Percentiles rank a stretch among this genome's conserved stretches.
Conservation (phyloP, 2,797 vertebrate species). For the Sitta carolinensis region DNA sequence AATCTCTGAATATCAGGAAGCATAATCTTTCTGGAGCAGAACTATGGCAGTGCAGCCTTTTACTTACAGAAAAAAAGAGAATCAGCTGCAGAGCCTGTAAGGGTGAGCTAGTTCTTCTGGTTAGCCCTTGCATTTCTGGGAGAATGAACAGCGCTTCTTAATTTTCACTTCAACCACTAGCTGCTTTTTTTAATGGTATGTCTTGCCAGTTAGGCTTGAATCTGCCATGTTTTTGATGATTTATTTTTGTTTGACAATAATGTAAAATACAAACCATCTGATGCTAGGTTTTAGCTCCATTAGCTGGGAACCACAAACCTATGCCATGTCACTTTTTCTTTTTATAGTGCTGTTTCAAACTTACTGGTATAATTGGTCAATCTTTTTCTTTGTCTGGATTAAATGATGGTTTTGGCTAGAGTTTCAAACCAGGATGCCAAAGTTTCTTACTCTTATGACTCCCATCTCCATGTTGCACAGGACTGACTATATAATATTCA, state of each 20-base stretch:
- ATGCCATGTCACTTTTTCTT: conserved; percentile 48
- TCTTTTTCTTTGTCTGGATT: conserved; percentile 61
- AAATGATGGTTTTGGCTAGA: conserved; percentile 57
- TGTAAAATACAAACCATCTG: conserved; percentile 52
- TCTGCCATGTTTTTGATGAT: conserved; percentile 68
- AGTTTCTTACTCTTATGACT: conserved; percentile 58
- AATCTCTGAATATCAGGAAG: conserved; percentile 21
- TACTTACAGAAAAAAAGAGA: background rate
- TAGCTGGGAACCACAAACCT: conserved; percentile 42
- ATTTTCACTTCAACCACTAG: conserved; percentile 56
- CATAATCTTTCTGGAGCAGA: conserved; percentile 15
- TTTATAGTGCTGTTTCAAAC: conserved; percentile 59
- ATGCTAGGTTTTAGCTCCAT: conserved; percentile 32
- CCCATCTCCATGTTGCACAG: background rate
- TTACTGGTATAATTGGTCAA: conserved; percentile 59
- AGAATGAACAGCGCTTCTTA: conserved; percentile 50
- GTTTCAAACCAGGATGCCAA: conserved; percentile 24
- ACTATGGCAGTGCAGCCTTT: background rate
- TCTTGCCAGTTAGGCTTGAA: conserved; percentile 52
- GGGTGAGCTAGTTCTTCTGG: conserved; percentile 33
- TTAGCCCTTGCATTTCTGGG: conserved; percentile 50
- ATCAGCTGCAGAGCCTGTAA: background rate
- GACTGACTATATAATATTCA: conserved; percentile 48
- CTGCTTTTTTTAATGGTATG: conserved; percentile 35
- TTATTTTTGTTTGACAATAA: conserved; percentile 70